Base-by-base conservation (phyloP, 2,888 invertebrate species). In the Odontothrips loti region DNA sequence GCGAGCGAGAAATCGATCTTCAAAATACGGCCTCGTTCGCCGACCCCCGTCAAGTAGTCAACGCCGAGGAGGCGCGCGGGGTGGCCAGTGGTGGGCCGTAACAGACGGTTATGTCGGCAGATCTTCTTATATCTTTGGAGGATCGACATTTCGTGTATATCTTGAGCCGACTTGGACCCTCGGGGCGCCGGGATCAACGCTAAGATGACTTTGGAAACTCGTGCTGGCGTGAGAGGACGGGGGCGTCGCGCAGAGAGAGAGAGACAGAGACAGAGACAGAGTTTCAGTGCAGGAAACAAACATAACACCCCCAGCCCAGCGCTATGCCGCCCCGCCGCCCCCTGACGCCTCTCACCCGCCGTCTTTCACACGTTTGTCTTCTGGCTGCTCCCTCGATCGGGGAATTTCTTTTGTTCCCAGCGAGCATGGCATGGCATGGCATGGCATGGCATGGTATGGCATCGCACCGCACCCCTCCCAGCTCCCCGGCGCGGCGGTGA, bases 141-240 rank as follows among this genome's bases (percentile, higher is more conserved):
- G 68, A 68, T 68, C 68, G 68, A 23, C 68, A 23, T 68, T 68
- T 23, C 68, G 23, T 68, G 68, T 68, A 23, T 68, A 68, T 68
- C 68, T 11, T 11, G 68, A 23, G 27, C n/a, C 68, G 68, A 68
- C 68, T 68, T 23, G 68, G 68, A 23, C 23, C 68, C 68, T 23
- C 27, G 23, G 68, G 68, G 68, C 68, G 23, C 8, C n/a, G 23
- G 68, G 68, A 68, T 68, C 68, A 68, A 23, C 68, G 27, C 23
- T 68, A 68, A 68, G 68, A 68, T 68, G 68, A 68, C 68, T 68
- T 68, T 68, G 68, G 68, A 68, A 68, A 68, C 68, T 68, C 68
- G 68, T 68, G 68, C 51, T 20, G 51, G 15, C 51, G 51, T 20
- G 23, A 68, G 23, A 11, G 68, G 68, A 11, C n/a, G 68, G 68